These are phyloP conservation scores for Cloeon dipterum DNA, from an alignment of 2,888 invertebrate genomes.

Conservation along the genomic window DNA sequence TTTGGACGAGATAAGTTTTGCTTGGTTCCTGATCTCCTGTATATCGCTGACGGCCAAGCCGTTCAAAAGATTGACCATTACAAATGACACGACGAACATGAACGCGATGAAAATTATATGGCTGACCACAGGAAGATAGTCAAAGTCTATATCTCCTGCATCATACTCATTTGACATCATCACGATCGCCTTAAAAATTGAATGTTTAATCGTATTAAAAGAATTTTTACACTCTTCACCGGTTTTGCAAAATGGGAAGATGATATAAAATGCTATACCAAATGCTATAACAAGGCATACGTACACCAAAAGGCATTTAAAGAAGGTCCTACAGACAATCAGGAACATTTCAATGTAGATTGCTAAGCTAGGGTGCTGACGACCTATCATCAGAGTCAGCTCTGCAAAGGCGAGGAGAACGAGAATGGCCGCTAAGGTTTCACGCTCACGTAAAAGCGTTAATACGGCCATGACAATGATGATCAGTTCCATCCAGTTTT, in stretches of 20 bases:
- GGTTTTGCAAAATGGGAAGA: slow-evolving; percentile 29
- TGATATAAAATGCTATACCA: slow-evolving; percentile 54
- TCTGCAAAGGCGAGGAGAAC: no score
- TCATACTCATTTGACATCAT: slow-evolving; percentile 56
- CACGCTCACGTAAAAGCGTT: no score
- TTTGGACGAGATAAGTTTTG: no score
- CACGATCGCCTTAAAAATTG: slow-evolving; percentile 60
- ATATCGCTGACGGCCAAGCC: slow-evolving; percentile 72
- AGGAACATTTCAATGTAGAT: slow-evolving; percentile 65
- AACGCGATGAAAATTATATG: slow-evolving; percentile 56
- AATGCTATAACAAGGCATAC: slow-evolving; percentile 62
- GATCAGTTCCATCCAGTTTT: no score
- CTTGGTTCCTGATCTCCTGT: no score
- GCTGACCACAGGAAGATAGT: slow-evolving; percentile 54
- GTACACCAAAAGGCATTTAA: slow-evolving; percentile 56
- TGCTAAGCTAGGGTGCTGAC: slow-evolving; percentile 49
- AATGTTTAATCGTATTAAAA: slow-evolving; percentile 40
- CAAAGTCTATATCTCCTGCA: slow-evolving; percentile 23
- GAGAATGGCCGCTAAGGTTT: no score
- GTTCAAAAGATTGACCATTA: slow-evolving; percentile 58
- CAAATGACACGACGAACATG: slow-evolving; percentile 62
- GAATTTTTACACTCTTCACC: no score
- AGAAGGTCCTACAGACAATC: slow-evolving; percentile 56
- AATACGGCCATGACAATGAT: no score
- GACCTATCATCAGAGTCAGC: slow-evolving; percentile 65